Evolutionary conservation across 1,140 invertebrate genomes (phyloP).

Genomic region (Cydia amplana): DNA sequence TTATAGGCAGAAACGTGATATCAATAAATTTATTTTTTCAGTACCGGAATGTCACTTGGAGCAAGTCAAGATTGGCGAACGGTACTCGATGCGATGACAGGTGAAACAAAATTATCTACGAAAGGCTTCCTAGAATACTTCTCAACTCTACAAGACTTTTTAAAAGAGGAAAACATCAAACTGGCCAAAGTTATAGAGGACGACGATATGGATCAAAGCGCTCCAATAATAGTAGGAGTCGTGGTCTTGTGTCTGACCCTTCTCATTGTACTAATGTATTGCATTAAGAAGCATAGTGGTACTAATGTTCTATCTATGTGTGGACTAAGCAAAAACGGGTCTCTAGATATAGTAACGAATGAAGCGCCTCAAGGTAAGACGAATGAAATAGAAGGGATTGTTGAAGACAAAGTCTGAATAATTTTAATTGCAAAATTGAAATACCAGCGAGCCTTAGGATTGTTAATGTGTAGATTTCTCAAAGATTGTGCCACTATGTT

Average conservation of each 20-base stretch:
- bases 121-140: conserved; percentile 76
- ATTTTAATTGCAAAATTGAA: conserved; percentile 10
- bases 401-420: conserved; percentile 65
- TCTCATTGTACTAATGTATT: conserved; percentile 65
- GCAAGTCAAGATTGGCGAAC: conserved; percentile 83
- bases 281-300: conserved; percentile 61
- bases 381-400: conserved; percentile 57
- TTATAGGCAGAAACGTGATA: too few species aligned
- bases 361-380: conserved; percentile 57
- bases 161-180: conserved; percentile 63
- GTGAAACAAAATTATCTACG: conserved; percentile 78
- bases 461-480: conserved; percentile 6
- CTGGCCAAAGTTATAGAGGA: conserved; percentile 39
- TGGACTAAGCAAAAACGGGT: conserved; percentile 70
- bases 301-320: conserved; percentile 58
- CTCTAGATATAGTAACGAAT: conserved; percentile 69
- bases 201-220: conserved; percentile 63
- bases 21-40: conserved; percentile 42
- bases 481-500: conserved; percentile 19
- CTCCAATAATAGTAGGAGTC: conserved; percentile 64
- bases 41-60: conserved; percentile 82
- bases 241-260: conserved; percentile 59
- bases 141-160: conserved; percentile 59
- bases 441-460: neutral
- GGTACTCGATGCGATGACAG: conserved; percentile 82